These are phyloP conservation scores for Tachyglossus aculeatus DNA, from an alignment of 2,797 vertebrate genomes.

Conservation along the genomic window DNA sequence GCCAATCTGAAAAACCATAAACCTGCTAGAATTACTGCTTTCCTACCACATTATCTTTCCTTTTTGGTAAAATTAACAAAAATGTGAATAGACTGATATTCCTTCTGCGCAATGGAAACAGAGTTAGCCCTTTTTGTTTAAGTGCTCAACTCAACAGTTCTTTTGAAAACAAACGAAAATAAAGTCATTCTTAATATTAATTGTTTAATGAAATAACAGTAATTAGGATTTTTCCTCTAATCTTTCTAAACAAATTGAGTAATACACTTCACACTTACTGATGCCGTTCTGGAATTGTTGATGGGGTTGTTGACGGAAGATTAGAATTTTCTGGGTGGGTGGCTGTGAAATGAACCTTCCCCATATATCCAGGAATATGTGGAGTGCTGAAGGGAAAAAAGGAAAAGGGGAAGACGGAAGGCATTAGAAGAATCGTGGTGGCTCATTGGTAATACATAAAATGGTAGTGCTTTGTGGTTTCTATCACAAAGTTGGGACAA, in stretches of 20 bases:
- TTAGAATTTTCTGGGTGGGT: conserved; percentile 71
- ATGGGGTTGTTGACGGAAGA: conserved; percentile 61
- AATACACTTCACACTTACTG: conserved; percentile 71
- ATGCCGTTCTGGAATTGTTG: conserved; percentile 62
- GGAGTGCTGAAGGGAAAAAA: conserved; percentile 70
- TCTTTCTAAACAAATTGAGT: conserved; percentile 44
- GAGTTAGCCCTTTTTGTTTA: neutral
- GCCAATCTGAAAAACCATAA: fast-evolving
- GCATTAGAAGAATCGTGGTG: conserved; percentile 27
- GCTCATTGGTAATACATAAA: neutral
- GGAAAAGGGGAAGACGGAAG: conserved; percentile 9
- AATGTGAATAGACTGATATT: neutral
- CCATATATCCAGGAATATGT: conserved; percentile 81
- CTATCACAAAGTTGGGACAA: too few relatives aligned
- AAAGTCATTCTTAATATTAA: conserved; percentile 45
- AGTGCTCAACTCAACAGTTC: neutral
- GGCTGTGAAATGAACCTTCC: conserved; percentile 75
- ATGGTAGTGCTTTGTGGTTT: neutral
- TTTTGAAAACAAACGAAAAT: conserved; percentile 18
- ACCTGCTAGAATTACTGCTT: neutral
- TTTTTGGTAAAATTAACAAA: neutral
- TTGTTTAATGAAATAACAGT: conserved; percentile 51
- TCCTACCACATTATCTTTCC: neutral
- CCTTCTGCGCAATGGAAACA: neutral
- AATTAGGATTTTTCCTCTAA: conserved; percentile 41